phyloP scores from a whole-genome alignment of 2,888 invertebrate species.

The Pammene fasciana region DNA sequence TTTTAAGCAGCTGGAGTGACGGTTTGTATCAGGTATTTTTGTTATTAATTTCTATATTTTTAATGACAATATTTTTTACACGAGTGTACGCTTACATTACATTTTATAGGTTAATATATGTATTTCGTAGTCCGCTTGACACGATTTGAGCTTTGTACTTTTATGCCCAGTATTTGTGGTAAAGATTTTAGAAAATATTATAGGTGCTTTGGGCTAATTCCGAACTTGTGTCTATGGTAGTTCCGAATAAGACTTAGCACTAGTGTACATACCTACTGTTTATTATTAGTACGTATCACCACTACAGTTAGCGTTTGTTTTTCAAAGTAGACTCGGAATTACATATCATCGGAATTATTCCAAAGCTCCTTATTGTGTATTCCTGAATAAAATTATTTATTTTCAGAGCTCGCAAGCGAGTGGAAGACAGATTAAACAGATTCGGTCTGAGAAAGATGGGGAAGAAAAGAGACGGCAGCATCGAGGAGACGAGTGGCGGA shows the following conservation, averaged over 20 bases:
- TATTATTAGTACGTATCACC: not conserved
- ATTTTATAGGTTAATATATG: conserved; percentile 7
- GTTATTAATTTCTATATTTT: not conserved
- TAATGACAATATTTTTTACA: not conserved
- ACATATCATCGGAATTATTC: not conserved
- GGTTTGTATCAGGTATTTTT: conserved; percentile 14
- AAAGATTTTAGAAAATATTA: not conserved
- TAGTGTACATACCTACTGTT: not conserved
- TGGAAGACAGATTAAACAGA: conserved; percentile 94
- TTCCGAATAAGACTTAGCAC: not conserved
- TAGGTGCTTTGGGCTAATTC: conserved; percentile 10
- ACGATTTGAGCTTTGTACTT: conserved; percentile 3
- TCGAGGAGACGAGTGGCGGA: conserved; percentile 92
- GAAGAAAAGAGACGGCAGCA: conserved; percentile 94
- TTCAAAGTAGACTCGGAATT: not conserved
- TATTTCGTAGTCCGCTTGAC: conserved; percentile 4
- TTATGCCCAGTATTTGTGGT: conserved; percentile 15
- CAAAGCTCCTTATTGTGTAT: conserved; percentile 6
- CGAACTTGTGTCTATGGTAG: not conserved
- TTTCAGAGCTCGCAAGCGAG: conserved; percentile 90
- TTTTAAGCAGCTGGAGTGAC: conserved; percentile 18
- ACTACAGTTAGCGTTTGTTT: not conserved
- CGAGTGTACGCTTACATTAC: conserved; percentile 11
- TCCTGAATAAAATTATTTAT: not conserved
- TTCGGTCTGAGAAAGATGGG: conserved; percentile 92